Evolutionary conservation across 2,888 invertebrate species (phyloP), one percentile per base, ranked within the genome.

Genomic region (Acanthosepion pharaonis): DNA sequence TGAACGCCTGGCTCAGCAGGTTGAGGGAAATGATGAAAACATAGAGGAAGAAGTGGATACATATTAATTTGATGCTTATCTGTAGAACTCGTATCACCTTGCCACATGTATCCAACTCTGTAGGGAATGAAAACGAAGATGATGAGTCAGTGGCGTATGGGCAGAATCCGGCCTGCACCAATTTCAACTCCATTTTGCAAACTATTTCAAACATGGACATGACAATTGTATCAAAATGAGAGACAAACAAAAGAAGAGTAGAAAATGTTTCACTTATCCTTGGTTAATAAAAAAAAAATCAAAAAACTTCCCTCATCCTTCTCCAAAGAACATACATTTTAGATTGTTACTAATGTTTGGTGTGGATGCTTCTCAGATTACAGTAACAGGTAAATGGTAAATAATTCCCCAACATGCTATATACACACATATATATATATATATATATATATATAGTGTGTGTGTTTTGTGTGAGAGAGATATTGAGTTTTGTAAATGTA

Each of bases 1-100:
- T 95, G 95, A 97, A 97, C 11, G 97, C 96, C 53, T 96, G 96
- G 95, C 96, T 96, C 94, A 97, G 96, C 91, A 97, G 95, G 95
- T 96, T 97, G 64, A 97, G 95, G 6, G 96, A 96, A 95, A 97
- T 97, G 95, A 97, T 96, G 95, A 97, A 97, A 64, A 96, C 91
- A 95, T 97, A 97, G 25, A 97, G 96, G 20, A 96, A 96, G 1
- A 93, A 95, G 23, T 97, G 91, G 15, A 97, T 96, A 15, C 95
- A 95, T n/a, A 96, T 6, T 9, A 96, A 59, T 96, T 97, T 96
- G 96, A 97, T 25, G n/a, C 33, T 59, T 53, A 59, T 42, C 59
- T 18, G 48, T 20, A 94, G 94, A 42, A 59, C 55, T 53, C 94
- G 42, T 53, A 0, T 53, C 55, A 94, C 94, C 94, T 94, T 94